Base-by-base conservation (phyloP, 37 sponge, comb jelly and placozoan genomes). In the Mnemiopsis leidyi region DNA sequence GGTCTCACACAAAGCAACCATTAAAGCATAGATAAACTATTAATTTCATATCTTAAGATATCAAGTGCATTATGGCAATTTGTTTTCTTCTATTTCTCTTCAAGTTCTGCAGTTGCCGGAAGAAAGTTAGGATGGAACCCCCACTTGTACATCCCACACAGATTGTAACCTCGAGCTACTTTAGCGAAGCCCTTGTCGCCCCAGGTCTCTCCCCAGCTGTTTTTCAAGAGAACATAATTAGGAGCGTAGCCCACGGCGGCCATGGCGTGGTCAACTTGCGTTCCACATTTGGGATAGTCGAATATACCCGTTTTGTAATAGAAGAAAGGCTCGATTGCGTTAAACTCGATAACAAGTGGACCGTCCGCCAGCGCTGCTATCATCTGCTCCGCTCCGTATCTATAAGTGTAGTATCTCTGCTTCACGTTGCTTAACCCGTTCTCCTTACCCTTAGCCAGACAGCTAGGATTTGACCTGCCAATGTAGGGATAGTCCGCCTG, bases 311-410 rank as follows among this genome's bases (percentile, higher is more conserved):
- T 28, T 28, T 28, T 71, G 75, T 71, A 71, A 18, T 29, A 71
- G 30, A 71, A 29, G 75, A 71, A 71, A 29, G 75, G 75, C 20
- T 71, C 75, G 30, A 71, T 71, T 5, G 75, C 75, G 30, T 71
- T 71, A 25, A 71, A 71, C 30, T 71, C 75, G n/a, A 71, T 25
- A 18, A 71, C 30, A 18, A 71, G 5, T 13, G 75, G 75, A 25
- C 75, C 75, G 5, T 28, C 75, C 5, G 75, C 75, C 75, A 71
- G 75, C 3, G 75, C 75, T 29, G 75, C 25, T 71, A 71, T 71
- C 75, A 71, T 71, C 75, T 71, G 75, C 5, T 71, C 75, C 5
- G 75, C 75, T 5, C 75, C 75, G n/a, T 71, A 71, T 18, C 75
- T n/a, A 25, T 71, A 71, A 25, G 25, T 5, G n/a, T 71, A 71